Percentiles rank a stretch among this genome's conserved stretches.
Evolutionary conservation across 92 coral and sea anemone genomes (phyloP).

Genomic region (Nematostella vectensis): DNA sequence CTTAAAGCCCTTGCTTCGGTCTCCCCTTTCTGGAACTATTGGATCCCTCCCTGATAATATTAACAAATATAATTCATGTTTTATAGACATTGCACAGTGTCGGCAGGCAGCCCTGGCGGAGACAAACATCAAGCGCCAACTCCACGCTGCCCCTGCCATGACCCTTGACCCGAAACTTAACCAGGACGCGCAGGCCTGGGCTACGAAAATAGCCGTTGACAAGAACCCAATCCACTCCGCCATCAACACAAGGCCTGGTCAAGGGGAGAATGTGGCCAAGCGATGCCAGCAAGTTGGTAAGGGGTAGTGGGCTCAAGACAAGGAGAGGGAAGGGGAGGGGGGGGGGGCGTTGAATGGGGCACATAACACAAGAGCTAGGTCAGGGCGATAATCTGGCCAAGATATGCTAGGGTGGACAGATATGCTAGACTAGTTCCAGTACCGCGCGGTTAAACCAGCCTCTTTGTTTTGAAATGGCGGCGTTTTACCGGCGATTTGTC

Average conservation of each 20-base stretch:
- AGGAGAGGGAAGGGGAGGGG: not conserved
- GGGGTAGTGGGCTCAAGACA: not conserved
- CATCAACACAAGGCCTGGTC: not conserved
- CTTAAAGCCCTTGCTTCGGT: no score
- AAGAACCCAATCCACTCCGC: not conserved
- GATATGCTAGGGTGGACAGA: no score
- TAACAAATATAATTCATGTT: no score
- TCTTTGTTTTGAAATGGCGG: no score
- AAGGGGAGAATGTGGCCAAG: constrained; percentile 4
- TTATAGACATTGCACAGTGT: not conserved
- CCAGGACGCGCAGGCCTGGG: constrained; percentile 3
- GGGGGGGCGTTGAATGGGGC: no score
- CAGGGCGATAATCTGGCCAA: no score
- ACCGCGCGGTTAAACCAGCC: no score
- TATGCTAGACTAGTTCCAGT: no score
- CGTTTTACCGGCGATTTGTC: no score
- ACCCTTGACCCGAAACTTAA: not conserved
- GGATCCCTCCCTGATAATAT: no score
- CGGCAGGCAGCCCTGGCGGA: not conserved
- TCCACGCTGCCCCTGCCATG: not conserved
- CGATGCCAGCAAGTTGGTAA: not conserved
- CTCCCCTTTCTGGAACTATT: no score
- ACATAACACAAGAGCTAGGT: no score
- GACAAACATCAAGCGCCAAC: not conserved
- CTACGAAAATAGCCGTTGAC: not conserved